Percentiles rank a stretch among this genome's conserved stretches.
These are phyloP conservation scores for Synanthedon tipuliformis DNA, from an alignment of 2,888 invertebrate genomes.

Conservation along the genomic window DNA sequence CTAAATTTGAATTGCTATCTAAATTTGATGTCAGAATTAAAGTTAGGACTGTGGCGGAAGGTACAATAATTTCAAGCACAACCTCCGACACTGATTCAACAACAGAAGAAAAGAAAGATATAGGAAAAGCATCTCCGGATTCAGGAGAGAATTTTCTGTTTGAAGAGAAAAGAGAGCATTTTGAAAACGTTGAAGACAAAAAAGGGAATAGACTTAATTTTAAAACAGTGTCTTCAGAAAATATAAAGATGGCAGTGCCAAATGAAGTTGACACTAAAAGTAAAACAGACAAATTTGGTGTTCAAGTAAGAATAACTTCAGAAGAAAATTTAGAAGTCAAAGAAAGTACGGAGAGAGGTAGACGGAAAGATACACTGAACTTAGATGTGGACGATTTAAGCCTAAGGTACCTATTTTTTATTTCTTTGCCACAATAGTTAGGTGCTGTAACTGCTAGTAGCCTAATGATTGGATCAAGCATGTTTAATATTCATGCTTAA, in stretches of 20 bases:
- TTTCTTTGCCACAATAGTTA: too few species aligned
- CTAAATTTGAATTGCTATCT: conserved; percentile 58
- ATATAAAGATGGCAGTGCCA: conserved; percentile 60
- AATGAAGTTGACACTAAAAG: conserved; percentile 52
- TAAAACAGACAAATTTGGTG: conserved; percentile 59
- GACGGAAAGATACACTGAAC: conserved; percentile 55
- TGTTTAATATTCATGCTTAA: too few species aligned
- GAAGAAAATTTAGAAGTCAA: conserved; percentile 60
- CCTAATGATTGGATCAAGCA: too few species aligned
- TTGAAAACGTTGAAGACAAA: conserved; percentile 27
- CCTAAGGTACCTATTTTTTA: conserved; percentile 31
- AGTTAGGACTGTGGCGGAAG: conserved; percentile 57
- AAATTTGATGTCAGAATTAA: conserved; percentile 69
- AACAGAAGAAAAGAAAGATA: conserved; percentile 20
- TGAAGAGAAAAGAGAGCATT: conserved; percentile 35
- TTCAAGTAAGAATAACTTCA: conserved; percentile 61
- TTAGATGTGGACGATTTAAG: conserved; percentile 69
- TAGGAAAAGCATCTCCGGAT: conserved; percentile 18
- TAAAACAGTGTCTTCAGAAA: conserved; percentile 42
- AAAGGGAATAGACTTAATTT: conserved; percentile 35
- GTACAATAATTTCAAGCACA: conserved; percentile 38
- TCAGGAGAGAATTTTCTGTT: conserved; percentile 23
- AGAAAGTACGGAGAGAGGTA: conserved; percentile 35
- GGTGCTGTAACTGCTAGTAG: too few species aligned
- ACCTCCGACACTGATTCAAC: conserved; percentile 52